Conservation (phyloP, 1,140 invertebrate species). For the Drosophila ogumai region DNA sequence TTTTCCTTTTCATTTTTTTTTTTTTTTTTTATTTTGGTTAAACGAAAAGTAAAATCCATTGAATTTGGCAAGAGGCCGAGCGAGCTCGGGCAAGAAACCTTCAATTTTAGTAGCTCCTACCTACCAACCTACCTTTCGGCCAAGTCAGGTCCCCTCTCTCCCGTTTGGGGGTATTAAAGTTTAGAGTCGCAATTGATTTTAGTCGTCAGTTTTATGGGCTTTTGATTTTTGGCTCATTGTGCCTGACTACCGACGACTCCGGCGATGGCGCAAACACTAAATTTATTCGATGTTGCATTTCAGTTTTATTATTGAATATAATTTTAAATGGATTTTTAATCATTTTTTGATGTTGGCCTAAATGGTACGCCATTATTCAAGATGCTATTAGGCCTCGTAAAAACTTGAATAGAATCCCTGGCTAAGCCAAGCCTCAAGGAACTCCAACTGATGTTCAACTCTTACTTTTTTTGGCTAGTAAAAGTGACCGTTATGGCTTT, state of each 20-base stretch:
- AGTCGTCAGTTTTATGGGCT: slow-evolving; percentile 80
- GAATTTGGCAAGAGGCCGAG: slow-evolving; percentile 78
- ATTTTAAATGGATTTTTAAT: slow-evolving; percentile 78
- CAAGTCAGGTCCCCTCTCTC: slow-evolving; percentile 11
- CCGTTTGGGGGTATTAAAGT: slow-evolving; percentile 63
- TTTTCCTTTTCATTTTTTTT: slow-evolving; percentile 10
- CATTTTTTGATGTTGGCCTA: slow-evolving; percentile 63
- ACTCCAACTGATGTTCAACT: slow-evolving; percentile 12
- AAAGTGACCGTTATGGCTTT: slow-evolving; percentile 5
- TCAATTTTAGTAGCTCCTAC: slow-evolving; percentile 61
- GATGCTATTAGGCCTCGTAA: slow-evolving; percentile 40
- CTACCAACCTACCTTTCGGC: slow-evolving; percentile 29
- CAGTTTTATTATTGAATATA: slow-evolving; percentile 69
- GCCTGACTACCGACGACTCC: slow-evolving; percentile 10
- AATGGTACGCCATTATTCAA: slow-evolving; percentile 65
- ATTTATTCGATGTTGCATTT: slow-evolving; percentile 65
- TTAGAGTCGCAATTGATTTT: slow-evolving; percentile 81
- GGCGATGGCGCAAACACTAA: slow-evolving; percentile 63
- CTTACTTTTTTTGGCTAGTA: not conserved
- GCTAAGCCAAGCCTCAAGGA: not conserved
- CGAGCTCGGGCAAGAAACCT: slow-evolving; percentile 59
- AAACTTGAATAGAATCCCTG: slow-evolving; percentile 13
- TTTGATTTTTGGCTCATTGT: slow-evolving; percentile 68
- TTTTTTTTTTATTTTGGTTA: slow-evolving; percentile 48
- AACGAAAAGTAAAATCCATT: slow-evolving; percentile 82